Base-by-base conservation (phyloP, 2,888 invertebrate species). In the Podabrus alpinus region DNA sequence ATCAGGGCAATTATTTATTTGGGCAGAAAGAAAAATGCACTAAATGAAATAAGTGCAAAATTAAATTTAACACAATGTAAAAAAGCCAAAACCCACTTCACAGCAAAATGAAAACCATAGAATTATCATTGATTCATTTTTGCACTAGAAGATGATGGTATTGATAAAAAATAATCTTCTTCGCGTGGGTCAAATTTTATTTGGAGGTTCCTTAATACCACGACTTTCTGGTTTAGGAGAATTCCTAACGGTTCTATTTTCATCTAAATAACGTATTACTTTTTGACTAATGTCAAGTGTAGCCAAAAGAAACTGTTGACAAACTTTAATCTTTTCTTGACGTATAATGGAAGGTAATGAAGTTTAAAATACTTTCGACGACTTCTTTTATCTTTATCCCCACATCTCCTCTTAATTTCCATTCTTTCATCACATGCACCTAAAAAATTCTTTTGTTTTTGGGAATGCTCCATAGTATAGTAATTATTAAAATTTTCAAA, bases 221-320 rank as follows among this genome's bases (percentile, higher is more conserved):
- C 60, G 17, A 29, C 29, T 59, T 75, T 79, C 77, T 19, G 15
- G 67, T 72, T 72, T 59, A 13, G 64, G 13, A 59, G 17, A 64
- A 68, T 71, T 73, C 59, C 59, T 59, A n/a, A 66, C 73, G 15
- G 72, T 62, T 60, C n/a, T 73, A 15, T 72, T 59, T 17, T 64
- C 17, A 17, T 64, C 69, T 60, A 59, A 17, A 66, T 73, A 64
- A 15, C 73, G 62, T 9, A 73, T 17, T 24, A 45, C 15, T 59
- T 64, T 73, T 45, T 70, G 69, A 15, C 29, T 21, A 70, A 73
- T 70, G 13, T 70, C 19, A 15, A 73, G 17, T 64, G 73, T 73
- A 4, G 29, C 59, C 59, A 73, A 66, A n/a, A 73, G 59, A 66
- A 70, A 73, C 64, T 73, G 69, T 66, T 70, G 69, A 7, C 66